Evolutionary conservation across 2,888 invertebrate genomes (phyloP).

Genomic region (Malthinus seriepunctatus): DNA sequence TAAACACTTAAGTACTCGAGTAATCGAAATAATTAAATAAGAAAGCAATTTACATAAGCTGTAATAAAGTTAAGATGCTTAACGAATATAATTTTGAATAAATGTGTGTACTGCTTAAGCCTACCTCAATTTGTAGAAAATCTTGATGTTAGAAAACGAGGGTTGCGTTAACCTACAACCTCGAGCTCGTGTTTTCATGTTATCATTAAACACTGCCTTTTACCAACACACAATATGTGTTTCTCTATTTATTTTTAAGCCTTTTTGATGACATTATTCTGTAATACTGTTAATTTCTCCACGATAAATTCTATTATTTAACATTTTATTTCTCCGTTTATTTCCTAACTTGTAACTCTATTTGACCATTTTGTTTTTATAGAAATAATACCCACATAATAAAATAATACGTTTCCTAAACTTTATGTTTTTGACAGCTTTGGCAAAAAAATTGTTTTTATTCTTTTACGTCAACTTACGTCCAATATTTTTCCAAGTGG

Average conservation of each 20-base stretch:
- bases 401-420: too few species aligned
- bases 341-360: too few species aligned
- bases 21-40: neutral
- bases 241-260: slow-evolving; percentile 17
- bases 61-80: neutral
- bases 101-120: slow-evolving; percentile 1
- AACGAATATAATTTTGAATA: neutral
- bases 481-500: too few species aligned
- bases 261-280: neutral
- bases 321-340: too few species aligned
- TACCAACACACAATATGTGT: slow-evolving; percentile 11
- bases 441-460: too few species aligned
- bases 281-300: neutral
- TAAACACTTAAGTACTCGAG: neutral
- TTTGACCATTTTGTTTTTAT: too few species aligned
- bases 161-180: slow-evolving; percentile 16
- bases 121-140: slow-evolving; percentile 5
- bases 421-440: too few species aligned
- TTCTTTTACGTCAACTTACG: too few species aligned
- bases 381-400: too few species aligned
- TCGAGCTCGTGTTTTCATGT: slow-evolving; percentile 16
- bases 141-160: neutral
- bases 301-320: too few species aligned
- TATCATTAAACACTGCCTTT: slow-evolving; percentile 16
- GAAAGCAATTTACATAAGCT: neutral